phyloP scores from a whole-genome alignment of 2,888 invertebrate species.

The Sesia bembeciformis region DNA sequence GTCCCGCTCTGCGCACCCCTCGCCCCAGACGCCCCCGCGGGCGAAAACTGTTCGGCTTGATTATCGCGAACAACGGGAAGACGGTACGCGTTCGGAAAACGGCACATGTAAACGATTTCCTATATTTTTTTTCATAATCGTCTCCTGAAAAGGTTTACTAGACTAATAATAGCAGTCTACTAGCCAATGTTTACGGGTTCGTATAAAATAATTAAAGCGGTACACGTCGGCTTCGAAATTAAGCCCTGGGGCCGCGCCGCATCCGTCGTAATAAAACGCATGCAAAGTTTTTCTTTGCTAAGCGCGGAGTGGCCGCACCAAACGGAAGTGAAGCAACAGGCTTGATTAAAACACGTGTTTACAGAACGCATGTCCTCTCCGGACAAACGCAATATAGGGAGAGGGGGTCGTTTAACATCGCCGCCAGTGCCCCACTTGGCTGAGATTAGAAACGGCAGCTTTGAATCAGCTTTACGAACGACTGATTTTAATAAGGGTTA shows the following conservation, averaged over 20 bases:
- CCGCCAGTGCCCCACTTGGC: no score
- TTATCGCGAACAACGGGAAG: conserved; percentile 32
- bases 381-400: conserved; percentile 50
- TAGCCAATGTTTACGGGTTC: conserved; percentile 12
- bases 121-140: neutral
- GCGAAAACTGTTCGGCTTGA: conserved; percentile 51
- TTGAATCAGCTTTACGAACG: no score
- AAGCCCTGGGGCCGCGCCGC: conserved; percentile 56
- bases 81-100: conserved; percentile 21
- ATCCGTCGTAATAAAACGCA: conserved; percentile 72
- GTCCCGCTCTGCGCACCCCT: conserved; percentile 15
- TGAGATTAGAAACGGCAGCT: no score
- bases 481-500: no score
- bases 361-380: conserved; percentile 59
- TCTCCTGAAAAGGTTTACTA: neutral
- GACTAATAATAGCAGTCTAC: neutral
- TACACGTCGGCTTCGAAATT: conserved; percentile 58
- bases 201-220: conserved; percentile 59
- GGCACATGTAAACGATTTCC: conserved; percentile 17
- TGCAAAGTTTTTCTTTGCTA: conserved; percentile 73
- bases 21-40: conserved; percentile 20
- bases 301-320: conserved; percentile 54
- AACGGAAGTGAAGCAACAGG: conserved; percentile 70
- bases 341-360: conserved; percentile 74
- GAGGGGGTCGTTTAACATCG: neutral